Percentiles rank a stretch among this genome's conserved stretches.
These are phyloP conservation scores for Eulemur macaco DNA, from an alignment of 2,113 vertebrate species.

Conservation along the genomic window DNA sequence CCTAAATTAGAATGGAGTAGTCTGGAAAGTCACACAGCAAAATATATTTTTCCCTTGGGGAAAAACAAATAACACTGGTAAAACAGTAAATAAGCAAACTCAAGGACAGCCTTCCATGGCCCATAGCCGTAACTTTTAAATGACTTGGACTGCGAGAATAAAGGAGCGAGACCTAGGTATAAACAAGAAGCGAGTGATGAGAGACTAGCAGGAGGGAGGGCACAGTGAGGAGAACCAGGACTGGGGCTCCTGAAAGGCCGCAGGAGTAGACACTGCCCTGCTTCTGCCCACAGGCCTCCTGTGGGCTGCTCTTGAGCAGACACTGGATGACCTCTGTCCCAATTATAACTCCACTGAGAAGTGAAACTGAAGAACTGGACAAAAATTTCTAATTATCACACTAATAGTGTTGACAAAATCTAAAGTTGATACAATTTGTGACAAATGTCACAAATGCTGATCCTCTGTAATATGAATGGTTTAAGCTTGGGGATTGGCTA, in stretches of 20 bases:
- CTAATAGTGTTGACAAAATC: background rate
- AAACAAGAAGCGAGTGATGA: background rate
- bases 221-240: fast-evolving
- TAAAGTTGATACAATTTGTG: background rate
- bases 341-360: background rate
- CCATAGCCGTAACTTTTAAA: background rate
- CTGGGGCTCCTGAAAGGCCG: too few species aligned
- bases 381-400: background rate
- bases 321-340: too few species aligned
- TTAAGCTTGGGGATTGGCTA: background rate
- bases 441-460: background rate
- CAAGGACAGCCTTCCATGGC: background rate
- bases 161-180: background rate
- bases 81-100: background rate
- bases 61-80: background rate
- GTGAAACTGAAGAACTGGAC: background rate
- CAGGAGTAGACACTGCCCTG: too few species aligned
- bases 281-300: background rate
- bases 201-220: fast-evolving
- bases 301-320: background rate
- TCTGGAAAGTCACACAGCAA: background rate
- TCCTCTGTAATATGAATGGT: fast-evolving
- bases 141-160: background rate
- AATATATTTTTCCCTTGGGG: background rate
- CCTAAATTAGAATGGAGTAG: background rate